Conservation (phyloP, 2,113 vertebrate species). For the Colossoma macropomum region DNA sequence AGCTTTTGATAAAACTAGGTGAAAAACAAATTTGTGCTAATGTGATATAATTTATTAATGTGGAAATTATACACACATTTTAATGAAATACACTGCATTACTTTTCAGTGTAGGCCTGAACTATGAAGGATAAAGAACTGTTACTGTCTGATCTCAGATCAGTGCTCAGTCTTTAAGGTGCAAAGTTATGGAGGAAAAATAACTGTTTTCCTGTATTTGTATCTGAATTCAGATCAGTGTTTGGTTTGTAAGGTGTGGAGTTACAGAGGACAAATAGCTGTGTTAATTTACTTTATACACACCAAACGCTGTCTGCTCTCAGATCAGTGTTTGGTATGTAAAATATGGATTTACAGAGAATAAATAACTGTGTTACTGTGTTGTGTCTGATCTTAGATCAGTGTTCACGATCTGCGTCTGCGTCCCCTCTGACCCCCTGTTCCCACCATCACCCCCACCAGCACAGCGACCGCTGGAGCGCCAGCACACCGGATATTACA, state of each 20-base stretch:
- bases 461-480: constrained; percentile 80
- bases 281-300: no score
- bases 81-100: no score
- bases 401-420: constrained; percentile 89
- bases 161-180: not conserved
- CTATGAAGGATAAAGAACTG: no score
- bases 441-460: constrained; percentile 81
- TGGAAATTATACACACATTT: no score
- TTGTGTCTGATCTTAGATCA: constrained; percentile 70
- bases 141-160: constrained; percentile 27
- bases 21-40: no score
- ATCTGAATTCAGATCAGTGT: constrained; percentile 23
- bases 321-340: not conserved
- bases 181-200: not conserved
- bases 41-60: no score
- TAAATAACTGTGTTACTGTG: not conserved
- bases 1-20: no score
- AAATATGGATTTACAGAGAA: not conserved
- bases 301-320: constrained; percentile 6
- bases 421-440: constrained; percentile 85
- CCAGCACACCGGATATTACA: constrained; percentile 85
- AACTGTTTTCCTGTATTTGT: not conserved
- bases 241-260: not conserved
- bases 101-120: no score
- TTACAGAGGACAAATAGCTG: not conserved